Evolutionary conservation across 2,113 vertebrate species (phyloP).

Genomic region (Peucedramus taeniatus): DNA sequence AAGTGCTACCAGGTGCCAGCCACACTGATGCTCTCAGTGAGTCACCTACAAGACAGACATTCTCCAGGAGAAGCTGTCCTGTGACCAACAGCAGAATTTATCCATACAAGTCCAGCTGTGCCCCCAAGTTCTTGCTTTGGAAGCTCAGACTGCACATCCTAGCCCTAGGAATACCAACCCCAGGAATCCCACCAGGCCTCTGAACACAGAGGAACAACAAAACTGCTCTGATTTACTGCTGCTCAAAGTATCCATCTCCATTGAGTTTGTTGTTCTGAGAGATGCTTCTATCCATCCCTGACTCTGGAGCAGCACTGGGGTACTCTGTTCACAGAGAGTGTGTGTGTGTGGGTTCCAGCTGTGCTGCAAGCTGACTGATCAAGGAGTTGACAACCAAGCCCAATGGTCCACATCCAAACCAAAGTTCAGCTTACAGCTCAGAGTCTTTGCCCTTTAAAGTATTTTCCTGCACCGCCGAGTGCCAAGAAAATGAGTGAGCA

Average conservation of each 20-base stretch:
- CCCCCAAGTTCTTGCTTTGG: not conserved
- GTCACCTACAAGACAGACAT: not conserved
- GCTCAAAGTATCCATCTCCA: not conserved
- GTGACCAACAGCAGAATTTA: not conserved
- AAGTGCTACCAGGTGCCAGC: not conserved
- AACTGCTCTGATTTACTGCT: not conserved
- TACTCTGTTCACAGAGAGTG: not conserved
- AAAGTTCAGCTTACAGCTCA: not conserved
- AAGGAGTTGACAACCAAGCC: not conserved
- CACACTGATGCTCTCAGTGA: not conserved
- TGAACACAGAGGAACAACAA: not conserved
- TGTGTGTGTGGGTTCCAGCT: not conserved
- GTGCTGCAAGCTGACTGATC: not conserved
- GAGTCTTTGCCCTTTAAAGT: not conserved
- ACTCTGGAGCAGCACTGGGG: not conserved
- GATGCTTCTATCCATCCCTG: not conserved
- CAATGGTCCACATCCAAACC: not conserved
- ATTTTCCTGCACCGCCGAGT: not conserved
- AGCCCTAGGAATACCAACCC: not conserved
- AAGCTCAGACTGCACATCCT: not conserved
- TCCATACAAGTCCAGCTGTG: not conserved
- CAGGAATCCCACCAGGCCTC: not conserved
- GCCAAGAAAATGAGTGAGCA: not conserved
- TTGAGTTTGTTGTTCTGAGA: not conserved
- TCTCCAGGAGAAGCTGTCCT: not conserved